Percentiles rank a stretch among this genome's conserved stretches.
These are phyloP conservation scores for Lepidonotus clava DNA, from an alignment of 2,888 invertebrate genomes.

Conservation along the genomic window DNA sequence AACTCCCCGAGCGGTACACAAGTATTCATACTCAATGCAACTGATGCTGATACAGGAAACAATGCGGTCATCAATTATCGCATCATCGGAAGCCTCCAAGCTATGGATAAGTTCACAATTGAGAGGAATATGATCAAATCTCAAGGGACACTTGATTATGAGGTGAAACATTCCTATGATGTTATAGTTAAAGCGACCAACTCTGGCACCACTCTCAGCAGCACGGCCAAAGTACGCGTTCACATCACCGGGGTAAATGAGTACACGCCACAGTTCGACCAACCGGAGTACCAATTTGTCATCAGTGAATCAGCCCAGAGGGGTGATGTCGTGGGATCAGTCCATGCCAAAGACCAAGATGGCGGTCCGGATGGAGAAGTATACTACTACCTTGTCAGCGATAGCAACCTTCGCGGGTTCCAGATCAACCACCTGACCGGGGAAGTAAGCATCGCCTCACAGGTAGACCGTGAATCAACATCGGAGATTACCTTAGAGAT, in stretches of 20 bases:
- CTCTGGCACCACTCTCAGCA: slow-evolving; percentile 83
- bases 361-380: slow-evolving; percentile 81
- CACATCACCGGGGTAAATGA: slow-evolving; percentile 76
- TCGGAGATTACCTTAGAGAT: slow-evolving; percentile 85
- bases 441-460: slow-evolving; percentile 89
- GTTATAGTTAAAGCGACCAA: slow-evolving; percentile 91
- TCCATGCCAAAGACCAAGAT: slow-evolving; percentile 74
- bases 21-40: slow-evolving; percentile 85
- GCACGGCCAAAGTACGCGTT: slow-evolving; percentile 68
- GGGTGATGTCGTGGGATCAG: slow-evolving; percentile 68
- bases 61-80: slow-evolving; percentile 91
- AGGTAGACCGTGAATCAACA: slow-evolving; percentile 73
- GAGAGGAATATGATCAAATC: slow-evolving; percentile 88
- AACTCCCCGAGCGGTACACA: slow-evolving; percentile 89
- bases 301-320: slow-evolving; percentile 73
- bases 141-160: slow-evolving; percentile 91
- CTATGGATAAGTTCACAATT: slow-evolving; percentile 86
- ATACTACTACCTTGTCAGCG: slow-evolving; percentile 94
- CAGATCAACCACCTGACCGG: slow-evolving; percentile 90
- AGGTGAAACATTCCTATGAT: slow-evolving; percentile 88
- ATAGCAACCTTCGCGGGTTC: slow-evolving; percentile 95
- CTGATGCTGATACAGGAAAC: slow-evolving; percentile 92
- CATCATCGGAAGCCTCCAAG: slow-evolving; percentile 82
- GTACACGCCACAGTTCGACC: slow-evolving; percentile 72
- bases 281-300: slow-evolving; percentile 69